Conservation (phyloP, 2,888 invertebrate species). For the Argynnis bischoffii region DNA sequence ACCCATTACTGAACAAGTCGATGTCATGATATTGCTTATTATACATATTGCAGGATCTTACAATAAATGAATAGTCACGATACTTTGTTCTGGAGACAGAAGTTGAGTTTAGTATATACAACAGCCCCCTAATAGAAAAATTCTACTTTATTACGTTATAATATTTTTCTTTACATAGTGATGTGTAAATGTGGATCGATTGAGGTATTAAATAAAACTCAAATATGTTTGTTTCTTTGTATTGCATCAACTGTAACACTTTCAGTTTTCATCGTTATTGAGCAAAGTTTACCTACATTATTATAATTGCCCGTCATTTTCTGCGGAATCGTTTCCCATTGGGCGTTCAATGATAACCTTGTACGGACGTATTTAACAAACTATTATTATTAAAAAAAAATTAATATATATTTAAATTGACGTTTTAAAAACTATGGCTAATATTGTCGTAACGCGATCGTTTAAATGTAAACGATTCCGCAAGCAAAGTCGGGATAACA, state of each 20-base stretch:
- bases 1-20: too few species aligned
- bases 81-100: too few species aligned
- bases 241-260: constrained; percentile 82
- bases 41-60: too few species aligned
- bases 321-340: constrained; percentile 56
- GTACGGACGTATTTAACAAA: constrained; percentile 41
- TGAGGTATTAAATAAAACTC: constrained; percentile 65
- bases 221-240: constrained; percentile 79
- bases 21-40: too few species aligned
- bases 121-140: too few species aligned
- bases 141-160: too few species aligned
- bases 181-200: not conserved
- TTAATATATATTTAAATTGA: constrained; percentile 20
- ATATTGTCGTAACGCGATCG: constrained; percentile 33
- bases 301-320: constrained; percentile 70
- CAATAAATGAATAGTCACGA: too few species aligned
- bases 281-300: constrained; percentile 82
- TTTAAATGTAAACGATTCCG: constrained; percentile 51
- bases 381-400: constrained; percentile 2
- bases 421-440: constrained; percentile 9
- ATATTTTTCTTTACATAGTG: too few species aligned
- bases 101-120: too few species aligned
- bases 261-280: constrained; percentile 81
- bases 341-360: constrained; percentile 44
- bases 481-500: constrained; percentile 71